Evolutionary conservation across 2,113 vertebrate species (phyloP).

Genomic region (Gallinago paraguaiae): DNA sequence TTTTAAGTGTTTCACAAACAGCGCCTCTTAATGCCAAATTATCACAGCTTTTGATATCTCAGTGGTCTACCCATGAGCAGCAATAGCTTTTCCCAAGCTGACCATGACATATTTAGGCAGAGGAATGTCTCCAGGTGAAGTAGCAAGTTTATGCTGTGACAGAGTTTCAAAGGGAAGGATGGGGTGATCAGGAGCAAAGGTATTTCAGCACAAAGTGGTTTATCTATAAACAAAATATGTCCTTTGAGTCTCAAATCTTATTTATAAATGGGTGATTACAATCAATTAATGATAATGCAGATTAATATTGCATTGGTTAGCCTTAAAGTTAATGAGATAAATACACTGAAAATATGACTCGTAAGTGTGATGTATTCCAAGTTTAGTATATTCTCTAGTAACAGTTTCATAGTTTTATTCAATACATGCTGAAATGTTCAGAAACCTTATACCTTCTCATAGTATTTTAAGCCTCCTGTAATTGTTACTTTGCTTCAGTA

Average conservation of each 20-base stretch:
- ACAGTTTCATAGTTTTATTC: background rate
- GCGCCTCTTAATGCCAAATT: background rate
- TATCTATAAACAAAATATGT: background rate
- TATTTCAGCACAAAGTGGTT: background rate
- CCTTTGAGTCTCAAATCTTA: background rate
- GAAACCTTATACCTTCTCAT: background rate
- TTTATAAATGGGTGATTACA: background rate
- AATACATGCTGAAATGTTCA: background rate
- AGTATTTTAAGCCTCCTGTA: background rate
- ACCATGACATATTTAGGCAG: background rate
- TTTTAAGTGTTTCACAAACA: background rate
- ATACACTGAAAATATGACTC: background rate
- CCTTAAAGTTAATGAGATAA: background rate
- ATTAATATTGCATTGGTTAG: background rate
- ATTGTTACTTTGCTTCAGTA: background rate
- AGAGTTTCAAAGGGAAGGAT: background rate
- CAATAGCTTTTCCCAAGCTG: background rate
- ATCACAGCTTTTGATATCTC: background rate
- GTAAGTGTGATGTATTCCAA: rapidly evolving
- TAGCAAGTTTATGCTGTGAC: background rate
- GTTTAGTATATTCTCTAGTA: background rate
- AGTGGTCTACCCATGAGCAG: background rate
- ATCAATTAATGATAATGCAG: background rate
- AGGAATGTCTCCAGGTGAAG: background rate
- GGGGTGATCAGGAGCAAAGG: background rate